Base-by-base conservation (phyloP, 2,113 vertebrate genomes). In the Python bivittatus region DNA sequence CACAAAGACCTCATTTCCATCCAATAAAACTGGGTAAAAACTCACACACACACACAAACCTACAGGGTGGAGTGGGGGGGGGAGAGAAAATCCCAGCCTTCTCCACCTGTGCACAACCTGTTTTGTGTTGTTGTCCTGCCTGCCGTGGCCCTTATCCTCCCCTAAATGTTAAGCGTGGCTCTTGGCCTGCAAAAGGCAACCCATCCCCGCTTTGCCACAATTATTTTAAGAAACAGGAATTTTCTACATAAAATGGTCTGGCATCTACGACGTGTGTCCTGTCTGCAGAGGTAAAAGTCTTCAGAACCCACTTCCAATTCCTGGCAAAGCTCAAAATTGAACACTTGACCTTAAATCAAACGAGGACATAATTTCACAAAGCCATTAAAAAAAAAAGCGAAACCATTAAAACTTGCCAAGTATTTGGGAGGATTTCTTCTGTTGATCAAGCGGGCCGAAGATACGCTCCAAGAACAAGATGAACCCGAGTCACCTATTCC, bases 401-500 rank as follows among this genome's bases (percentile, higher is more conserved):
- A n/a, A n/a, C n/a, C 10, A 53, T 93, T 91, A 89, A 93, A 91
- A 79, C 25, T 6, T 1, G 84, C 6, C 79, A 25, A 58, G 10
- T 84, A 68, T 92, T 91, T 42, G 0, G 0, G 94, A 84, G 94
- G 92, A 83, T 57, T 4, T 84, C 84, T 38, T 58, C 93, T 42
- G n/a, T 94, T 25, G 54, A 90, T 58, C 92, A 89, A 94, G 92
- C 56, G 88, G 95, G 64, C 88, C 92, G 92, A 95, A 23, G 15
- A 90, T 88, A 93, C 15, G 54, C 8, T 56, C 88, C 88, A 53
- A 27, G 27, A 4, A 60, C 27, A 44, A 58, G n/a, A 54, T 2
- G 7, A 25, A 27, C 11, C 2, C 8, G 22, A 54, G 6, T 27
- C 33, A 44, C 86, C 38, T 88, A 42, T 60, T 44, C 52, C n/a